phyloP scores from a whole-genome alignment of 37 sponge, comb jelly and placozoan genomes.

The Agelas oroides region DNA sequence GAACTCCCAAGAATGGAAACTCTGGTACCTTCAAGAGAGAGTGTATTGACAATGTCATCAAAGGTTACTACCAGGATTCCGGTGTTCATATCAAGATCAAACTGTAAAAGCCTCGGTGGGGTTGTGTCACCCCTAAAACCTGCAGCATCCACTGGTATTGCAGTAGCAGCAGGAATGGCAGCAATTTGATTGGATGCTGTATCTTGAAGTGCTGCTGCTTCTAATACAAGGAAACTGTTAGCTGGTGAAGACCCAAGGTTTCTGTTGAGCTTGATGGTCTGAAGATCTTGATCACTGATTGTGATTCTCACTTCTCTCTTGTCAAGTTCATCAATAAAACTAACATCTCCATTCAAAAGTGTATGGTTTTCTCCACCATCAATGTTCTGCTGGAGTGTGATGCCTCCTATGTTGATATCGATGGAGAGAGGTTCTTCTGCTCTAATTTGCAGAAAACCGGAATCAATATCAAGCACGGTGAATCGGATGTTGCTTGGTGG shows the following conservation, averaged over 20 bases:
- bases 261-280: constrained; percentile 66
- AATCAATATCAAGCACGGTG: constrained; percentile 76
- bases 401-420: constrained; percentile 23
- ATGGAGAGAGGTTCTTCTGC: constrained; percentile 75
- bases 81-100: constrained; percentile 76
- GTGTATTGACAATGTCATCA: constrained; percentile 72
- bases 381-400: constrained; percentile 64
- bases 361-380: constrained; percentile 51
- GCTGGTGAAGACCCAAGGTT: constrained; percentile 48
- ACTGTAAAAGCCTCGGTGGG: constrained; percentile 64
- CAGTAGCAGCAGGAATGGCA: constrained; percentile 24
- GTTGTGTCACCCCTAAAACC: constrained; percentile 65
- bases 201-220: constrained; percentile 60
- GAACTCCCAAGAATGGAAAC: constrained; percentile 52
- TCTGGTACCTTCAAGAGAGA: constrained; percentile 46
- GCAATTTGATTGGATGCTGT: constrained; percentile 57
- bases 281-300: constrained; percentile 68
- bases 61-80: constrained; percentile 65
- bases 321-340: constrained; percentile 42
- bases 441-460: constrained; percentile 48
- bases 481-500: constrained; percentile 69
- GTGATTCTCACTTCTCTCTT: constrained; percentile 60
- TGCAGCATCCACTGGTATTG: background rate
- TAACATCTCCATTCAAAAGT: constrained; percentile 68
- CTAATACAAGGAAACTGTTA: constrained; percentile 69